Evolutionary conservation across 2,888 invertebrate genomes (phyloP), one percentile per base, ranked within the genome.

Genomic region (Chrysomela aeneicollis): DNA sequence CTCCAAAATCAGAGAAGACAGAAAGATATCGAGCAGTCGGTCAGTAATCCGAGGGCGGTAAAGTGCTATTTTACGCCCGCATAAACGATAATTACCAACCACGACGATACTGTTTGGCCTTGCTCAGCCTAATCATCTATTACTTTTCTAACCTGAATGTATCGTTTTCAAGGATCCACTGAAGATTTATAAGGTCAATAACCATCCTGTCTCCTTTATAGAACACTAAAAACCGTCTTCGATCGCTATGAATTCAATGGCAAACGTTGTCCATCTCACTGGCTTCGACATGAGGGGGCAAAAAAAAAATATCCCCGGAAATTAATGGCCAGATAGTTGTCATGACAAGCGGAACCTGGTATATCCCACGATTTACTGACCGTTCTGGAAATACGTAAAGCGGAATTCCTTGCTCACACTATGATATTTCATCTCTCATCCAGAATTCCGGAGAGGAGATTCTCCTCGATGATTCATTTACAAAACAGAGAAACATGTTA

Each of bases 351-450:
- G 42, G 15, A 42, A 42, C 42, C 42, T n/a, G 42, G 42, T 15
- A 42, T 42, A 42, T 42, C 42, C 42, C 42, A 12, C n/a, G n/a
- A 42, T 42, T 42, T 42, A 42, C 42, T 42, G 42, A 15, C 42
- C 42, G 15, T 3, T 12, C 42, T 42, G 42, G 3, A 42, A 42
- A 42, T 42, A 42, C 42, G 42, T 42, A 15, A 10, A 42, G 42
- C 42, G 42, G 15, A 42, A 42, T 42, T 15, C 42, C 3, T 3
- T 15, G 42, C 42, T 42, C 9, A 12, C 42, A 15, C 42, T 42
- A 42, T n/a, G n/a, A 42, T 42, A 42, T 42, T 42, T 42, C 42
- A 42, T 42, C 42, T 15, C 4, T 15, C 15, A 15, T 12, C 42
- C 42, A 15, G 42, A 42, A 42, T 42, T n/a, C 42, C 42, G 15